phyloP scores from a whole-genome alignment of 2,888 invertebrate genomes.

The Meliscaeva auricollis region DNA sequence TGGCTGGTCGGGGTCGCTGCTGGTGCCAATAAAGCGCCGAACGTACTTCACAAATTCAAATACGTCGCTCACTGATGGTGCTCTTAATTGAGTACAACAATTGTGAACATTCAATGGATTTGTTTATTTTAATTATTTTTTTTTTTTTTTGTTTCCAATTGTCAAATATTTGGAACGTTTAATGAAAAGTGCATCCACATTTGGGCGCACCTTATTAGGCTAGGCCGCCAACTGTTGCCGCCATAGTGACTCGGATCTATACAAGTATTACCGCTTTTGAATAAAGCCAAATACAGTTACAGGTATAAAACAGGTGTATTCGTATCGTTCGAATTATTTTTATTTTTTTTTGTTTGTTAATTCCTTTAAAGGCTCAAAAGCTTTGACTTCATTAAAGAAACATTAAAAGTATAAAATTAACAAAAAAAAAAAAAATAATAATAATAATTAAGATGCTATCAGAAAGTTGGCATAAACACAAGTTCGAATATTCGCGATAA shows the following conservation, averaged over 20 bases:
- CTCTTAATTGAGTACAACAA: conserved; percentile 65
- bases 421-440: too few relatives aligned
- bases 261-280: not conserved
- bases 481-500: conserved; percentile 70
- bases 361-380: conserved; percentile 39
- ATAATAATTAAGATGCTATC: conserved; percentile 67
- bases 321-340: conserved; percentile 12
- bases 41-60: conserved; percentile 46
- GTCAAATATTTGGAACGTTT: conserved; percentile 69
- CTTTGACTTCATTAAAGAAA: conserved; percentile 41
- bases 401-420: conserved; percentile 27
- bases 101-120: conserved; percentile 44
- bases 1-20: not conserved
- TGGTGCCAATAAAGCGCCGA: conserved; percentile 29
- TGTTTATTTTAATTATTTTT: conserved; percentile 54
- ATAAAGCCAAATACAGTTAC: conserved; percentile 28
- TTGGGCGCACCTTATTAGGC: conserved; percentile 61
- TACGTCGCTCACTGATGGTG: conserved; percentile 43
- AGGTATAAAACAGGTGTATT: conserved; percentile 38
- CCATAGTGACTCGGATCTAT: not conserved
- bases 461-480: conserved; percentile 74
- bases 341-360: not conserved
- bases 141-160: conserved; percentile 28
- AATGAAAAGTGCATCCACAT: conserved; percentile 56
- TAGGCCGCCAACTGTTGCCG: conserved; percentile 15